Evolutionary conservation across 2,113 vertebrate genomes (phyloP).

Genomic region (Neoarius graeffei): DNA sequence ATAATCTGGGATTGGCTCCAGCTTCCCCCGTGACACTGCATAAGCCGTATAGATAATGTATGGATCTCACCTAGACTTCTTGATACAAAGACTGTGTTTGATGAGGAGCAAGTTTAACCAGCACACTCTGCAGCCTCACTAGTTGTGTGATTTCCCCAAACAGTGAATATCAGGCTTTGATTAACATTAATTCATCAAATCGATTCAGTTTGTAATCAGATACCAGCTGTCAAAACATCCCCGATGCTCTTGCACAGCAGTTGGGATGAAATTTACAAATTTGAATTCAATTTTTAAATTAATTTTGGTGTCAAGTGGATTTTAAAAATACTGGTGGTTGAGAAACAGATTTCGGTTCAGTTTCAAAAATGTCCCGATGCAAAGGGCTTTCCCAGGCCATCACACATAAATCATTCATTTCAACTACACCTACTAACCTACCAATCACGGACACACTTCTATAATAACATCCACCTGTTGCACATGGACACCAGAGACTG

Average conservation of each 20-base stretch:
- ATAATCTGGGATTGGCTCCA: too few relatives aligned
- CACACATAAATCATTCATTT: not conserved
- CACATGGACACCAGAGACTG: not conserved
- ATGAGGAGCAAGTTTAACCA: not conserved
- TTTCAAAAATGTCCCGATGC: not conserved
- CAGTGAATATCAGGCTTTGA: not conserved
- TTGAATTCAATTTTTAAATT: not conserved
- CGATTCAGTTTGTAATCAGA: not conserved
- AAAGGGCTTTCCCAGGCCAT: not conserved
- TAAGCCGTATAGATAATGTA: too few relatives aligned
- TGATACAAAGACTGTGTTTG: not conserved
- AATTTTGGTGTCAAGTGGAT: not conserved
- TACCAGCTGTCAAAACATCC: not conserved
- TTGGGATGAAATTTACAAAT: not conserved
- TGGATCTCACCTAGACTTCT: not conserved
- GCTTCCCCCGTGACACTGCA: too few relatives aligned
- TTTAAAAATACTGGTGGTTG: not conserved
- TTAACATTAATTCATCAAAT: not conserved
- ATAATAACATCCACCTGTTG: conserved; percentile 1
- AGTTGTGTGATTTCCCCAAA: not conserved
- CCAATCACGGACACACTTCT: not conserved
- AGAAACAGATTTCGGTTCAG: not conserved
- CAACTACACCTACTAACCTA: not conserved
- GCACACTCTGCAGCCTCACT: not conserved
- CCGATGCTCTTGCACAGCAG: not conserved